Evolutionary conservation across 35 echinoderm and acorn worm genomes (phyloP), one percentile per base, ranked within the genome.

Genomic region (Heliocidaris erythrogramma): DNA sequence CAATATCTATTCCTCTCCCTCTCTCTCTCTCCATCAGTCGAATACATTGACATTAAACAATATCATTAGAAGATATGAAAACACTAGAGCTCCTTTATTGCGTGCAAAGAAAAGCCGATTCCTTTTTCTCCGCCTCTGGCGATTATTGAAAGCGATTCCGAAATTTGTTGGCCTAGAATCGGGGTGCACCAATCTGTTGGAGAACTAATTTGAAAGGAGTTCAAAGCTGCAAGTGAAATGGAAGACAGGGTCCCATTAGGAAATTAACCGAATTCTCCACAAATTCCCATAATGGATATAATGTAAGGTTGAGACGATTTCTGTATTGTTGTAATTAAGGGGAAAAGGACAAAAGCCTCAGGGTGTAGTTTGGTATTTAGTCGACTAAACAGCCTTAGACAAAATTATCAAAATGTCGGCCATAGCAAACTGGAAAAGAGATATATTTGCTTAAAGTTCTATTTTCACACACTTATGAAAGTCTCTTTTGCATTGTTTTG

Each of bases 21-120:
- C 87, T 89, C 4, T 89, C 87, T 89, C 87, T 32, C 13, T 42
- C 87, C 47, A 89, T 47, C 87, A 16, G 24, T 48, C 31, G 0
- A 17, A 89, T 47, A 48, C 31, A 86, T 7, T 32, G 85, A 86
- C 27, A 89, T 89, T 48, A 48, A 89, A 47, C 87, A 48, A 89
- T 89, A 48, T 89, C 87, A 47, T 89, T 48, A 47, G 31, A 89
- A 89, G 87, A 89, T 89, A 89, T 89, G 87, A 89, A 89, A 89
- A 48, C 29, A 89, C 87, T 89, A 48, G 12, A 47, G 87, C 47
- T 47, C 32, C 31, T 48, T 89, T 89, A 89, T 89, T 89, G 87
- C 87, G 31, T 48, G 30, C 47, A 89, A 89, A 89, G 87, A 89
- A 78, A 89, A 89, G 87, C 87, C 87, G 87, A 89, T 47, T 89